phyloP scores from a whole-genome alignment of 1,140 invertebrate species.

The Homarus americanus region DNA sequence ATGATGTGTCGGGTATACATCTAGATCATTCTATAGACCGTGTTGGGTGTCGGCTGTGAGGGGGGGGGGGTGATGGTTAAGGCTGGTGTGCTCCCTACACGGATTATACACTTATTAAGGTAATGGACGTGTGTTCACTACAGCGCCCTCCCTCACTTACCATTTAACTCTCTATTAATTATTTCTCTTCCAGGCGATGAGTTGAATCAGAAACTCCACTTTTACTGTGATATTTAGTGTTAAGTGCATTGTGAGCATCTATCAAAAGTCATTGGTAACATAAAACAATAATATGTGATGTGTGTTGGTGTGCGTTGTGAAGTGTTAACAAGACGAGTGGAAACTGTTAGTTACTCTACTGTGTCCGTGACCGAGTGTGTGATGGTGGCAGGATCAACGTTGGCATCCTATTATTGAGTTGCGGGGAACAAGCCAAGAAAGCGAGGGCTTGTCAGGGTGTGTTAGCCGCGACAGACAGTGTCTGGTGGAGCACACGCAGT shows the following conservation, averaged over 20 bases:
- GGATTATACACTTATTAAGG: too few relatives aligned
- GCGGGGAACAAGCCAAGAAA: too few relatives aligned
- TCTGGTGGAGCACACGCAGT: not conserved
- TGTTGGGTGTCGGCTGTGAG: too few relatives aligned
- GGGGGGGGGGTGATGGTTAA: too few relatives aligned
- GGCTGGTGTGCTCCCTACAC: too few relatives aligned
- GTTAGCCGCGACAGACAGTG: not conserved
- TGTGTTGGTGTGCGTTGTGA: not conserved
- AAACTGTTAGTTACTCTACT: not conserved
- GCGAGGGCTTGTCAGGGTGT: too few relatives aligned
- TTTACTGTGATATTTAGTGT: constrained; percentile 63
- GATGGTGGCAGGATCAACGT: not conserved
- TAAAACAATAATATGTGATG: constrained; percentile 8
- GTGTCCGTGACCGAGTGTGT: not conserved
- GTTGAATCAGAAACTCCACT: constrained; percentile 23
- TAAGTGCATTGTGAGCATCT: constrained; percentile 48
- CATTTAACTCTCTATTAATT: not conserved
- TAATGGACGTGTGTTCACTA: too few relatives aligned
- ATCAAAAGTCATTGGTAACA: constrained; percentile 39
- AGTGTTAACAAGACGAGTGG: not conserved
- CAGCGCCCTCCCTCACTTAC: not conserved
- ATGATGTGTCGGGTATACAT: too few relatives aligned
- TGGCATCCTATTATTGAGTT: too few relatives aligned
- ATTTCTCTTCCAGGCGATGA: constrained; percentile 25
- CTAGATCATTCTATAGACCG: too few relatives aligned